phyloP scores from a whole-genome alignment of 2,113 vertebrate genomes.

The Nycticryphes semicollaris region DNA sequence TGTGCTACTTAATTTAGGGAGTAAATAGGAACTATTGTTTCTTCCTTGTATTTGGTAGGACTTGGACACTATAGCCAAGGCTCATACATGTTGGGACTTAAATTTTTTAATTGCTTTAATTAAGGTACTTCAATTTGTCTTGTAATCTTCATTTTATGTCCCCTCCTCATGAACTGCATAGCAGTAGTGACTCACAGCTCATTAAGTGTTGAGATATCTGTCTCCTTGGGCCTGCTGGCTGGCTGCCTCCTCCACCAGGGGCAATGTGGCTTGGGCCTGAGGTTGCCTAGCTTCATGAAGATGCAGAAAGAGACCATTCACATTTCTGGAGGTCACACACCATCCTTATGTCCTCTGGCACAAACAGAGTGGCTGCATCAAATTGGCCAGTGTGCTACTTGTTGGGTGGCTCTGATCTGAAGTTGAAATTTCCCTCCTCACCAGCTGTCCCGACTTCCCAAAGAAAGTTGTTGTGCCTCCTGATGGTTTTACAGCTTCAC shows the following conservation, averaged over 20 bases:
- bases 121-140: background rate
- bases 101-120: background rate
- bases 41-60: background rate
- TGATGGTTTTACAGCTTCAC: background rate
- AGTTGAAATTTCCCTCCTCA: background rate
- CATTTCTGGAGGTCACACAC: background rate
- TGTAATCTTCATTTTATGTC: background rate
- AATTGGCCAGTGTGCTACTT: background rate
- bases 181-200: background rate
- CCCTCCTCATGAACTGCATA: accelerated
- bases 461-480: background rate
- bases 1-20: background rate
- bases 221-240: background rate
- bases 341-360: background rate
- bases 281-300: background rate
- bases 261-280: background rate
- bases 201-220: background rate
- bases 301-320: background rate
- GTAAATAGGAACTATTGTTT: background rate
- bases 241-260: background rate
- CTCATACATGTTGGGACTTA: background rate
- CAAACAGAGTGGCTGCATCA: accelerated
- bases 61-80: background rate
- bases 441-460: background rate
- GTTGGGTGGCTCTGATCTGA: background rate